phyloP scores from a whole-genome alignment of 2,113 vertebrate genomes.

The Sitta europaea region DNA sequence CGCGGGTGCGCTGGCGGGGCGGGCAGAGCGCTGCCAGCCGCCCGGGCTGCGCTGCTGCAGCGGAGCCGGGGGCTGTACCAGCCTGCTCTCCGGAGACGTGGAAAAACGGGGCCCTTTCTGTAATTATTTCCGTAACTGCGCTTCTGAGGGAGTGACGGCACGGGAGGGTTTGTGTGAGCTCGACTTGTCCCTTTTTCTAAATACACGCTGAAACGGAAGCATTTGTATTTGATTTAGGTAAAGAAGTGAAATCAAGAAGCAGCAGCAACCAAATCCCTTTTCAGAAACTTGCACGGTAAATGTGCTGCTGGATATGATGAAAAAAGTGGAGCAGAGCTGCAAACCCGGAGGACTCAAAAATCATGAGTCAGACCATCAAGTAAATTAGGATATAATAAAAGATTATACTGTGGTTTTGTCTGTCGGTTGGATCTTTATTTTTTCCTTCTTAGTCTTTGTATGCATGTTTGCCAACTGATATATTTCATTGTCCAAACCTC shows the following conservation, averaged over 20 bases:
- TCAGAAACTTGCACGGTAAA: not conserved
- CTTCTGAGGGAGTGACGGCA: not conserved
- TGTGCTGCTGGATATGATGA: not conserved
- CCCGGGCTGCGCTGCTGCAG: fast-evolving
- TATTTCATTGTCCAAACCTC: not conserved
- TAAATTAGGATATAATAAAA: slow-evolving; percentile 26
- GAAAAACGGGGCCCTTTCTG: not conserved
- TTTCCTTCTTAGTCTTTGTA: not conserved
- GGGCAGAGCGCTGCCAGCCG: fast-evolving
- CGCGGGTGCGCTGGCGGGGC: not conserved
- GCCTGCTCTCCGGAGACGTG: fast-evolving
- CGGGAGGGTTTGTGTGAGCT: not conserved
- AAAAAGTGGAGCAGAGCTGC: not conserved
- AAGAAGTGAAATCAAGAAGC: not conserved
- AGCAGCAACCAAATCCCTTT: not conserved
- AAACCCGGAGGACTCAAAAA: not conserved
- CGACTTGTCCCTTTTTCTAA: not conserved
- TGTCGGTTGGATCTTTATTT: not conserved
- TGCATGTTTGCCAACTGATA: not conserved
- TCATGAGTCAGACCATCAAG: slow-evolving; percentile 15
- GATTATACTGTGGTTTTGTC: not conserved
- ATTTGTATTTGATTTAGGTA: not conserved
- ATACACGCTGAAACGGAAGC: fast-evolving
- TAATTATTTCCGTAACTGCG: fast-evolving
- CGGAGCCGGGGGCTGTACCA: fast-evolving